Conservation (phyloP, 2,888 invertebrate genomes). For the Digitonthophagus gazella region DNA sequence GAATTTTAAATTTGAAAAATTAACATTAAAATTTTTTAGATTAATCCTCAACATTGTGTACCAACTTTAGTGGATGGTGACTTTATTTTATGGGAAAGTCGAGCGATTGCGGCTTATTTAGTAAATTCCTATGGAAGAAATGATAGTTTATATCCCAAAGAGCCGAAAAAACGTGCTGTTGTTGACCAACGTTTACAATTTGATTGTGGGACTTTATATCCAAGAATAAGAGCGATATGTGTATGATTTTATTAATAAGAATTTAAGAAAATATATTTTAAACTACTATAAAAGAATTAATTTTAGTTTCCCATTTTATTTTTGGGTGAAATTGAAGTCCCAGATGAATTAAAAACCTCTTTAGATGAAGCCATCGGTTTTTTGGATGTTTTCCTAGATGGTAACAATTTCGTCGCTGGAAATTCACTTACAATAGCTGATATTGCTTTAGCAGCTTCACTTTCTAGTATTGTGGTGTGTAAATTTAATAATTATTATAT, state of each 20-base stretch:
- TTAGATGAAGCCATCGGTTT: constrained; percentile 60
- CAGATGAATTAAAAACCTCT: constrained; percentile 55
- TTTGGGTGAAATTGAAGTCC: constrained; percentile 58
- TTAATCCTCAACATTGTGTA: constrained; percentile 67
- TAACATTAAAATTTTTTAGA: constrained; percentile 47
- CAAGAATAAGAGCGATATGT: constrained; percentile 62
- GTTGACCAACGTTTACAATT: constrained; percentile 65
- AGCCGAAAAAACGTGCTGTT: constrained; percentile 56
- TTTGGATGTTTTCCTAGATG: constrained; percentile 59
- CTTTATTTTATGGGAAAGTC: constrained; percentile 66
- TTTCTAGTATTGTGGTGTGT: constrained; percentile 58
- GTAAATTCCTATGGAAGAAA: constrained; percentile 61
- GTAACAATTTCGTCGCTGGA: constrained; percentile 62
- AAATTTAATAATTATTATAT: constrained; percentile 7
- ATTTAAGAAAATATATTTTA: not conserved
- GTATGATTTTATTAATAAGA: constrained; percentile 49
- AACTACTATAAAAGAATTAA: constrained; percentile 7
- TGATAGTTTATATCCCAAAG: constrained; percentile 61
- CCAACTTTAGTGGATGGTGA: constrained; percentile 69
- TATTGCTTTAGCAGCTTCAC: constrained; percentile 58
- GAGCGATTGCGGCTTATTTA: constrained; percentile 64
- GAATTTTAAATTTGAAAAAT: not conserved
- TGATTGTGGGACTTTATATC: constrained; percentile 61
- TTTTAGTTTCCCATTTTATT: constrained; percentile 62
- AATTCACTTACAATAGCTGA: constrained; percentile 65